Evolutionary conservation across 2,113 vertebrate species (phyloP).

Genomic region (Phoenicopterus ruber): DNA sequence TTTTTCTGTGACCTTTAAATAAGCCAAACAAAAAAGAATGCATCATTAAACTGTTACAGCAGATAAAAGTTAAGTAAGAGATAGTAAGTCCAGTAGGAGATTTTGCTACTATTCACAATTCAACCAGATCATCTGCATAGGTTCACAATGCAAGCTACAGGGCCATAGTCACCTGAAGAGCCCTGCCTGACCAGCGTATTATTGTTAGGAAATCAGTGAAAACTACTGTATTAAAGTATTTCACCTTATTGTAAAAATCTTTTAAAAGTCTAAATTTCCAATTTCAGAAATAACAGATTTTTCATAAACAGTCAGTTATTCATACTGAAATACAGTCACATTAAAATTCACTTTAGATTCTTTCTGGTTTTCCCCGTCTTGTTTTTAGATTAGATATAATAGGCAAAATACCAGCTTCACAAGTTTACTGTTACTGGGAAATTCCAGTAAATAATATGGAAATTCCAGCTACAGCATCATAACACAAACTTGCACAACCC

Average conservation of each 20-base stretch:
- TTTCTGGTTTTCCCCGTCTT: constrained; percentile 11
- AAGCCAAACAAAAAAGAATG: not conserved
- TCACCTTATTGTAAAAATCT: not conserved
- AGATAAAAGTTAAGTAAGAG: not conserved
- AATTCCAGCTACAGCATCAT: not conserved
- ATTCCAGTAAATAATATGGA: constrained; percentile 22
- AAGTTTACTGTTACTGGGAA: not conserved
- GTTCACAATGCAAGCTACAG: not conserved
- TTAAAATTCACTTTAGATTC: not conserved
- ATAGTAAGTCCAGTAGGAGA: not conserved
- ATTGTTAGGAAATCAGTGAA: not conserved
- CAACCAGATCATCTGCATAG: not conserved
- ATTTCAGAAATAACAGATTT: not conserved
- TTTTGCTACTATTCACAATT: not conserved
- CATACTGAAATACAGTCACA: not conserved
- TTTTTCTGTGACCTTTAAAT: not conserved
- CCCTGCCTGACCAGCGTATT: not conserved
- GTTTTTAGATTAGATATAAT: not conserved
- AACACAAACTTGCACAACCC: not conserved
- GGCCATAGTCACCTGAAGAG: not conserved
- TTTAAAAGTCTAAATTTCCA: not conserved
- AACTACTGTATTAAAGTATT: not conserved
- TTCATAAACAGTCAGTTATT: not conserved
- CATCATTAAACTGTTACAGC: not conserved
- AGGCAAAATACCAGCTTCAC: not conserved